phyloP scores from a whole-genome alignment of 2,888 invertebrate genomes.

The Teleogryllus oceanicus region DNA sequence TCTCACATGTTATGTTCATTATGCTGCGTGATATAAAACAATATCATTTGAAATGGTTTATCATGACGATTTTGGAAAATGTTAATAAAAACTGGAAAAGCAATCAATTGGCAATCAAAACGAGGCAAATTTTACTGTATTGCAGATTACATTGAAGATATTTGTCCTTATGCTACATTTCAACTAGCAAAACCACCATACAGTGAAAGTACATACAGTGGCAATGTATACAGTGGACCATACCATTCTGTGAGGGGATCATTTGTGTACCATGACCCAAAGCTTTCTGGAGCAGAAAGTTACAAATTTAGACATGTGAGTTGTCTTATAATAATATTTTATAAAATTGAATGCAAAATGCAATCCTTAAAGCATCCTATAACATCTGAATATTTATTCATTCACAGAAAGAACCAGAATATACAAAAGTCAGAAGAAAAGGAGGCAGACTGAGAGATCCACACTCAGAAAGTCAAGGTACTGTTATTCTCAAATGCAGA shows the following conservation, averaged over 20 bases:
- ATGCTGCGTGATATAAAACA: too few relatives aligned
- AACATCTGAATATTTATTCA: slow-evolving; percentile 23
- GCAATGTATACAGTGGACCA: slow-evolving; percentile 81
- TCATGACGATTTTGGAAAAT: too few relatives aligned
- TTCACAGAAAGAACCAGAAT: slow-evolving; percentile 76
- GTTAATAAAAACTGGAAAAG: too few relatives aligned
- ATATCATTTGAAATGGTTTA: too few relatives aligned
- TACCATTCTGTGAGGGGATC: slow-evolving; percentile 82
- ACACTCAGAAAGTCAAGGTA: slow-evolving; percentile 82
- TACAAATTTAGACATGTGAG: slow-evolving; percentile 69
- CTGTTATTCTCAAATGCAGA: neutral
- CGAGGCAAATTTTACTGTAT: slow-evolving; percentile 34
- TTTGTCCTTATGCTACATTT: slow-evolving; percentile 89
- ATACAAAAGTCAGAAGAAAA: slow-evolving; percentile 80
- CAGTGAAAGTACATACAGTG: slow-evolving; percentile 87
- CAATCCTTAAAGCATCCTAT: neutral
- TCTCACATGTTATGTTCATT: too few relatives aligned
- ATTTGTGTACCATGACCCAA: slow-evolving; percentile 86
- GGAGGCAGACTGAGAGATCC: slow-evolving; percentile 73
- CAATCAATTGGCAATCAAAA: too few relatives aligned
- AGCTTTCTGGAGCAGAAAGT: slow-evolving; percentile 63
- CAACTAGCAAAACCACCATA: slow-evolving; percentile 78
- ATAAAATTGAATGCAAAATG: neutral
- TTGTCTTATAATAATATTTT: slow-evolving; percentile 34
- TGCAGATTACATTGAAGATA: slow-evolving; percentile 86